Percentiles rank a stretch among this genome's conserved stretches.
These are phyloP conservation scores for Drosophila kohkoa DNA, from an alignment of 1,140 invertebrate genomes.

Conservation along the genomic window DNA sequence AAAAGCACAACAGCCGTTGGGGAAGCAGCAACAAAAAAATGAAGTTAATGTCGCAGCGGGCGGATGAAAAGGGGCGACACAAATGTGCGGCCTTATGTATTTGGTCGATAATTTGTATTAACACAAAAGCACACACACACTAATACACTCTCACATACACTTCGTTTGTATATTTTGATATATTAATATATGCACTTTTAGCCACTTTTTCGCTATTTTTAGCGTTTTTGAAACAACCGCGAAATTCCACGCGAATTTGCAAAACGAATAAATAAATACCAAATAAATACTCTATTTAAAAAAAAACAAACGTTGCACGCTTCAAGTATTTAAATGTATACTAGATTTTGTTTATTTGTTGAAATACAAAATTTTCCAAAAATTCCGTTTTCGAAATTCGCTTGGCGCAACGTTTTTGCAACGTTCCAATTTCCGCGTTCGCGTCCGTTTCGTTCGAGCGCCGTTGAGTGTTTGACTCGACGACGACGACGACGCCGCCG, in stretches of 20 bases:
- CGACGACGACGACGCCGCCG: background rate
- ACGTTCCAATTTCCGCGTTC: slow-evolving; percentile 52
- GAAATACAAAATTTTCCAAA: slow-evolving; percentile 10
- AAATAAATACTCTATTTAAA: slow-evolving; percentile 1
- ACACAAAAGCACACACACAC: slow-evolving; percentile 29
- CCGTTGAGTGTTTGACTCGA: slow-evolving; percentile 68
- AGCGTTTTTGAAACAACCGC: slow-evolving; percentile 12
- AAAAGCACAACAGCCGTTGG: slow-evolving; percentile 1
- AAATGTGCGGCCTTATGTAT: slow-evolving; percentile 54
- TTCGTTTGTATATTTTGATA: slow-evolving; percentile 14
- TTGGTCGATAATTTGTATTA: slow-evolving; percentile 75
- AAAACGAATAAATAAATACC: slow-evolving; percentile 7
- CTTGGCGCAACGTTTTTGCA: slow-evolving; percentile 25
- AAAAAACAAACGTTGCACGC: background rate
- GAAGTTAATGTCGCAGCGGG: slow-evolving; percentile 47
- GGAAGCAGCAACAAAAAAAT: slow-evolving; percentile 20
- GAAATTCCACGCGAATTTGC: background rate
- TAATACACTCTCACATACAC: slow-evolving; percentile 32
- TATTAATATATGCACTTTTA: slow-evolving; percentile 22
- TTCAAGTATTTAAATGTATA: slow-evolving; percentile 10
- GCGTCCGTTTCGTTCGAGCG: slow-evolving; percentile 74
- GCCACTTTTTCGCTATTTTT: slow-evolving; percentile 16
- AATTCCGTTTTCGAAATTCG: slow-evolving; percentile 25
- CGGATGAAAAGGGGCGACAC: slow-evolving; percentile 3
- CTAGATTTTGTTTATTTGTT: background rate